Percentiles rank a stretch among this genome's conserved stretches.
phyloP scores from a whole-genome alignment of 2,888 invertebrate species.

The Napeogenes inachia region DNA sequence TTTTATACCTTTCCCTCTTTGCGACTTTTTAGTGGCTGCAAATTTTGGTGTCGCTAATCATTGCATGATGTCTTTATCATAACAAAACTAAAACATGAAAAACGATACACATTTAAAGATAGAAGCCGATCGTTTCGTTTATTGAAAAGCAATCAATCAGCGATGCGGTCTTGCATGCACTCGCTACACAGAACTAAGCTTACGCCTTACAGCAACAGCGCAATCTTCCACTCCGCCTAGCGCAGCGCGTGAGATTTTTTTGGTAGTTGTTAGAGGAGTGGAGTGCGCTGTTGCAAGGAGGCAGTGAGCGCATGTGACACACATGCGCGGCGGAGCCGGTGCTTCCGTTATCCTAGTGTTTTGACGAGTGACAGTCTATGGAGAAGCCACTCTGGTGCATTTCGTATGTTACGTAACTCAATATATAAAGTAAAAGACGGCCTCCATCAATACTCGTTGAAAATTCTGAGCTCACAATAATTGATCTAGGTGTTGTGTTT shows the following conservation, averaged over 20 bases:
- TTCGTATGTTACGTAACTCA: constrained; percentile 13
- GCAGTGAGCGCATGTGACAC: constrained; percentile 54
- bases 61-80: constrained; percentile 68
- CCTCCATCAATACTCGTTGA: constrained; percentile 59
- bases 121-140: constrained; percentile 52
- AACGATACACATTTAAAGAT: constrained; percentile 38
- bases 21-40: constrained; percentile 66
- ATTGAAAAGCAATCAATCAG: constrained; percentile 46
- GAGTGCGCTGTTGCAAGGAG: constrained; percentile 44
- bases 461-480: constrained; percentile 53
- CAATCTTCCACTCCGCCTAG: constrained; percentile 19
- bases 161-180: constrained; percentile 62
- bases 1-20: constrained; percentile 78
- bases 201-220: constrained; percentile 28
- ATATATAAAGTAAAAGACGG: constrained; percentile 36
- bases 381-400: constrained; percentile 13
- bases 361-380: constrained; percentile 29
- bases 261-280: constrained; percentile 25
- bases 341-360: constrained; percentile 53
- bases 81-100: constrained; percentile 49
- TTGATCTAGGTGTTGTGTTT: constrained; percentile 65
- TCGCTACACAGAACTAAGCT: constrained; percentile 42
- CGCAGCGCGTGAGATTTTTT: constrained; percentile 23
- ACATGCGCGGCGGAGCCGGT: constrained; percentile 75
- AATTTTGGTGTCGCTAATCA: constrained; percentile 67